A percentile compares a stretch with the other conserved stretches of the same genome.
phyloP scores from a whole-genome alignment of 2,797 vertebrate genomes.

The Lutjanus argentimaculatus region DNA sequence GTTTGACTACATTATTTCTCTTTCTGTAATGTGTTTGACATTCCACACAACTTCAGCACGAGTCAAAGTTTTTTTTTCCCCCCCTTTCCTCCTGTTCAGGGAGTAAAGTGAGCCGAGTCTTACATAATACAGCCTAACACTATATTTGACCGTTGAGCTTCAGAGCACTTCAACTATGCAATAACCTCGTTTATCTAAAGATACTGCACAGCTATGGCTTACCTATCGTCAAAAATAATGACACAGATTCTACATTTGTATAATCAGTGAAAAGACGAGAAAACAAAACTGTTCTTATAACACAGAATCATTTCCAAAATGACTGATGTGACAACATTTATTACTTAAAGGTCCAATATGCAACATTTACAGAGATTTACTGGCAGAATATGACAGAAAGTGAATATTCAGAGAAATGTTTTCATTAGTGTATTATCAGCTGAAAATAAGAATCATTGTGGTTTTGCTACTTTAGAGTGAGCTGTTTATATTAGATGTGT shows the following conservation, averaged over 20 bases:
- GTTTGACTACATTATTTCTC: constrained; percentile 25
- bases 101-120: constrained; percentile 56
- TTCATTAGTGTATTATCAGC: too few species aligned
- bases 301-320: constrained; percentile 6
- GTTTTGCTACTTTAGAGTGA: too few species aligned
- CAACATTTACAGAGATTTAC: too few species aligned
- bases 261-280: not conserved
- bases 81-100: constrained; percentile 4
- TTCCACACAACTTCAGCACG: not conserved
- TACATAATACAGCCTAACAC: constrained; percentile 65
- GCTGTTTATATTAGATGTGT: too few species aligned
- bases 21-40: not conserved
- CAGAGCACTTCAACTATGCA: constrained; percentile 57
- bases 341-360: not conserved
- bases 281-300: not conserved
- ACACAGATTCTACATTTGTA: too few species aligned
- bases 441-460: too few species aligned
- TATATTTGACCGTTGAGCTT: constrained; percentile 76
- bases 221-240: too few species aligned
- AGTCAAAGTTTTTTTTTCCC: not conserved
- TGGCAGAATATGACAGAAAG: too few species aligned
- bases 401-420: too few species aligned
- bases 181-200: constrained; percentile 33
- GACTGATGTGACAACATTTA: not conserved
- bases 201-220: not conserved